Evolutionary conservation across 2,113 vertebrate genomes (phyloP).

Genomic region (Galbula dea): DNA sequence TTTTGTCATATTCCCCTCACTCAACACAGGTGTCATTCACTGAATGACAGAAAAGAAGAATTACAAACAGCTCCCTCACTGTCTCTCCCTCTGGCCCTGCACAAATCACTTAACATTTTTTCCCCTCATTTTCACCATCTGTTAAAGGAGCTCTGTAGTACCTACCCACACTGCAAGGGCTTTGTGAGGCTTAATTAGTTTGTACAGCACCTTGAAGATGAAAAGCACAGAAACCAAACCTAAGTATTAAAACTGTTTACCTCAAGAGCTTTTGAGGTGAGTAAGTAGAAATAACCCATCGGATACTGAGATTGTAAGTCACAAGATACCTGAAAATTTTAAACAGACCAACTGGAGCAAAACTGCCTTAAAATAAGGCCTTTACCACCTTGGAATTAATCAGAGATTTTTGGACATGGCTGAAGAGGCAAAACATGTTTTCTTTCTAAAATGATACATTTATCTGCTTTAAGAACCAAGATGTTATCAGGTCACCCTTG

Average conservation of each 20-base stretch:
- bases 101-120: slow-evolving; percentile 28
- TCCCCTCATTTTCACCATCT: slow-evolving; percentile 19
- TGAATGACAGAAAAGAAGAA: background rate
- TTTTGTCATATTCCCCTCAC: background rate
- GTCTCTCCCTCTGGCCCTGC: background rate
- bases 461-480: background rate
- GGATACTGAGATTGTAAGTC: background rate
- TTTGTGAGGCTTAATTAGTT: slow-evolving; percentile 48
- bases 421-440: background rate
- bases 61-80: background rate
- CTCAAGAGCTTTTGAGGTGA: slow-evolving; percentile 22
- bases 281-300: slow-evolving; percentile 2
- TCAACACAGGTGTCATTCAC: background rate
- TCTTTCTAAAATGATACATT: background rate
- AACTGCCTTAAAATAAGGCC: background rate
- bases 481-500: background rate
- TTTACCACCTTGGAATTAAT: background rate
- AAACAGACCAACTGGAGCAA: background rate
- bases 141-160: background rate
- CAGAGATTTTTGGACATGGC: background rate
- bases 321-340: background rate
- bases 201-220: slow-evolving; percentile 43
- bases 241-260: slow-evolving; percentile 46
- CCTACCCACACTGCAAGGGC: slow-evolving; percentile 17
- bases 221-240: slow-evolving; percentile 21